Evolutionary conservation across 2,888 invertebrate species (phyloP).

Genomic region (Epinotia nisella): DNA sequence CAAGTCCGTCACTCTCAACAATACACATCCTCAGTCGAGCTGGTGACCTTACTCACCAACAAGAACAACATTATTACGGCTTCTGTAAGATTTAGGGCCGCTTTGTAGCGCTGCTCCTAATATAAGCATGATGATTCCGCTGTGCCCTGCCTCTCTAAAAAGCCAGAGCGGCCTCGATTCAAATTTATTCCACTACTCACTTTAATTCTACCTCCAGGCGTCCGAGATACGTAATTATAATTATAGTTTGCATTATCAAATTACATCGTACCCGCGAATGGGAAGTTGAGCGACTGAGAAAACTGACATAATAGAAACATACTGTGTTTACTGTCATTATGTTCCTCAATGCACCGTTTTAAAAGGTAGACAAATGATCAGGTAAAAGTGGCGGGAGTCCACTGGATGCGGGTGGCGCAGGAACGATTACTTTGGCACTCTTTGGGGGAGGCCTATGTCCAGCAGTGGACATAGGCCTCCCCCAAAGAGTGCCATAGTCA

Average conservation of each 20-base stretch:
- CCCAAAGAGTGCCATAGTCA: no score
- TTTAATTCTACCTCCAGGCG: slow-evolving; percentile 34
- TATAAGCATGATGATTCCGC: neutral
- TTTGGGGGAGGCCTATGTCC: no score
- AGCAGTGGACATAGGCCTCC: no score
- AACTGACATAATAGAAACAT: slow-evolving; percentile 36
- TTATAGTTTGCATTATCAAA: slow-evolving; percentile 39
- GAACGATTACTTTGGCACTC: neutral
- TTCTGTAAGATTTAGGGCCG: no score
- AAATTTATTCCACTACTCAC: slow-evolving; percentile 31
- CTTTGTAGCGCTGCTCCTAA: no score
- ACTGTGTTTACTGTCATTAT: slow-evolving; percentile 25
- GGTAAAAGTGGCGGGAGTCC: no score
- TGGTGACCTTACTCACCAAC: neutral
- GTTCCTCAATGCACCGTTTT: neutral
- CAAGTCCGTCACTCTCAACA: no score
- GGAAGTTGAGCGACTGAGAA: neutral
- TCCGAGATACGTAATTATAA: slow-evolving; percentile 35
- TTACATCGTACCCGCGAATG: slow-evolving; percentile 24
- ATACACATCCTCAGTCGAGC: neutral
- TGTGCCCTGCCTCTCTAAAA: neutral
- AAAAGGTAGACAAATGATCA: neutral
- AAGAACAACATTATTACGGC: neutral
- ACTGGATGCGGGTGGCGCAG: neutral
- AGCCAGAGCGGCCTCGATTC: slow-evolving; percentile 6